Evolutionary conservation across 2,888 invertebrate genomes (phyloP), one percentile per base, ranked within the genome.

Genomic region (Baccha elongata): DNA sequence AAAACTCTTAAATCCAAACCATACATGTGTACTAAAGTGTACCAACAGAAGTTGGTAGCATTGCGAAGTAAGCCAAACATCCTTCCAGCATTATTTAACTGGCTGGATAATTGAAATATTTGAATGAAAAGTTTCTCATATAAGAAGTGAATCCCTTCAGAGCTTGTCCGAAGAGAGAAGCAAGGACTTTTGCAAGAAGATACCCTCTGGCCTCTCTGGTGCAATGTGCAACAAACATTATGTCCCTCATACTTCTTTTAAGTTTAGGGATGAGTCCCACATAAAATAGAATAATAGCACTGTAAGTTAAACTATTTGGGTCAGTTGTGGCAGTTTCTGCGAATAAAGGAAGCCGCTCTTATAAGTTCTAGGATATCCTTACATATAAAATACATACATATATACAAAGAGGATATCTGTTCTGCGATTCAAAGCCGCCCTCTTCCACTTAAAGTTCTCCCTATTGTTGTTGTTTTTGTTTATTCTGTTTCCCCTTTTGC

Each of bases 31-130:
- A 21, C 10, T 50, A 8, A 35, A 35, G 35, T 35, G 26, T 35
- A 44, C 23, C 29, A n/a, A 17, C 19, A 19, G 19, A 62, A 35
- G 8, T 5, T n/a, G n/a, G n/a, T n/a, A n/a, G n/a, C 1, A 60
- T 29, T 42, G 60, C 8, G 19, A 19, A 60, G 26, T 7, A 23
- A 29, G 2, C 29, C 19, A 67, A 32, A 62, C 21, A 32, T 15
- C 17, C 29, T 21, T 17, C 19, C 21, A n/a, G 46, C 29, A 65
- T 62, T 60, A 72, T 65, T 67, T 67, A 81, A 81, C 71, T 72
- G 37, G 71, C 60, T 60, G 60, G 65, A 81, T 81, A 81, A 81
- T 81, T 81, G 81, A 81, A 81, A 76, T 81, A 81, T 76, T 76
- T 81, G 81, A 81, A 76, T 81, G 67, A 76, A 44, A 75, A 64